Evolutionary conservation across 2,888 invertebrate genomes (phyloP), one percentile per base, ranked within the genome.

Genomic region (Clostera curtula): DNA sequence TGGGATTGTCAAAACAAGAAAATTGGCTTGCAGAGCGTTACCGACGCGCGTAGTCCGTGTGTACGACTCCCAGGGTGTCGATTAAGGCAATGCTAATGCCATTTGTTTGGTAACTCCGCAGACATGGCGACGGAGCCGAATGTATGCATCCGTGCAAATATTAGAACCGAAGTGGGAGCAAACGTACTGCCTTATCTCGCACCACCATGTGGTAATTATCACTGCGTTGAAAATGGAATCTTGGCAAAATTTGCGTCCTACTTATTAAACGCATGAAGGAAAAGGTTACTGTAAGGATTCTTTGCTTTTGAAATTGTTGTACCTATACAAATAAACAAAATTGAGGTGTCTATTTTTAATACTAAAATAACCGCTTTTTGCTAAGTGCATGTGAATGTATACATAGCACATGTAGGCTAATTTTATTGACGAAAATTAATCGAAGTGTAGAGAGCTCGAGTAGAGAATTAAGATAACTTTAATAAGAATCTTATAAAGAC

Each of bases 51-150:
- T 51, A 49, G 56, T 52, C 47, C 39, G 49, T 48, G 30, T 32
- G 49, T 46, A 60, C 50, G 45, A 57, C 57, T 69, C 72, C 73
- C 73, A 56, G 50, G 70, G 58, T 67, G 74, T 69, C 71, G 70
- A 74, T 79, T 76, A 76, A 61, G 63, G 61, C 65, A 63, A 74
- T 68, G 71, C 69, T 75, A 75, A 77, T 72, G 70, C 56, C 66
- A 67, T 74, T 72, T 76, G 69, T 74, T 73, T 71, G 64, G 58
- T 49, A 68, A 72, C 68, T 75, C 70, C 45, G 51, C 63, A 74
- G 70, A 68, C 68, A 47, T 50, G 47, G 40, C 40, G 41, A 42
- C 44, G 56, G 49, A 45, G 55, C 53, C 52, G 49, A 52, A 53
- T 48, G 54, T 53, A 49, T 57, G 56, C 59, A 63, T 57, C 53